Conservation (phyloP, 2,888 invertebrate species). For the Quadroppia sp. region DNA sequence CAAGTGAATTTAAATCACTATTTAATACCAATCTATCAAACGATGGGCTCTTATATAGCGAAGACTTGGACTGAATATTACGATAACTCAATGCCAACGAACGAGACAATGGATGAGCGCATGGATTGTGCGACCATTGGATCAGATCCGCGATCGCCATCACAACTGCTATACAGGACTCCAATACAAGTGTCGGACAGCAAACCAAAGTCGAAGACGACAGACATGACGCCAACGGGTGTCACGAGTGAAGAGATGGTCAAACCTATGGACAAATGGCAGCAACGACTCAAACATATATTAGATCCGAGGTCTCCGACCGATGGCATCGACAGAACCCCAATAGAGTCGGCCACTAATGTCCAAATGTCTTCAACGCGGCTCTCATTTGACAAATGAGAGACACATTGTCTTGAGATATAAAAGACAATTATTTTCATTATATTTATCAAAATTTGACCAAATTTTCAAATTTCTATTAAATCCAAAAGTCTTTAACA, state of each 20-base stretch:
- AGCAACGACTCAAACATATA: background rate
- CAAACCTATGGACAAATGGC: constrained; percentile 1
- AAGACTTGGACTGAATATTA: constrained; percentile 20
- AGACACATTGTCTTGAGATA: too few species aligned
- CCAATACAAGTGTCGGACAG: constrained; percentile 7
- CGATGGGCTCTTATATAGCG: background rate
- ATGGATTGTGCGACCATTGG: background rate
- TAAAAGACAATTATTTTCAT: background rate
- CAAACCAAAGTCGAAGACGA: background rate
- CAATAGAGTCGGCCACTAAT: background rate
- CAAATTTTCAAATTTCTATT: too few species aligned
- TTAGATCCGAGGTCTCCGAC: constrained; percentile 27
- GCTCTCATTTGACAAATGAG: background rate
- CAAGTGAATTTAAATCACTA: too few species aligned
- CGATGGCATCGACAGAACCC: constrained; percentile 6
- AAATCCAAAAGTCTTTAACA: too few species aligned
- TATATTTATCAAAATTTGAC: too few species aligned
- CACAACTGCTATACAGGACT: constrained; percentile 1
- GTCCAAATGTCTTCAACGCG: background rate
- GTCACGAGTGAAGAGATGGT: background rate
- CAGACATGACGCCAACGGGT: background rate
- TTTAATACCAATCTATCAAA: background rate
- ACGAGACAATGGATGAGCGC: background rate
- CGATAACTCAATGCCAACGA: background rate
- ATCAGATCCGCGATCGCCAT: constrained; percentile 19